phyloP scores from a whole-genome alignment of 2,113 vertebrate species.

The Bujurquina vittata region DNA sequence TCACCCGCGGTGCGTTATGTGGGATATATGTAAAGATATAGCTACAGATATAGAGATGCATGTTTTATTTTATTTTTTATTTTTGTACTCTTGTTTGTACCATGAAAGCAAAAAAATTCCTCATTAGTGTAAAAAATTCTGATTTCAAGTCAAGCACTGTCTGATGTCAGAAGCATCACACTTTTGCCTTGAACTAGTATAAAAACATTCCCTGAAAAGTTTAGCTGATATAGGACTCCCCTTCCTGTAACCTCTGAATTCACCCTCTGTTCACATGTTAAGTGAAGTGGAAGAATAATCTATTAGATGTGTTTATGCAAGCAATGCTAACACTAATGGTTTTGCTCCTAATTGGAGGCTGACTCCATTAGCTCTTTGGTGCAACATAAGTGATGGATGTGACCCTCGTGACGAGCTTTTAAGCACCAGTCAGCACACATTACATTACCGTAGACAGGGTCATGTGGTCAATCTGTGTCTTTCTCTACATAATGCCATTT shows the following conservation, averaged over 20 bases:
- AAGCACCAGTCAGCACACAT: slow-evolving; percentile 35
- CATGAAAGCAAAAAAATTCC: no score
- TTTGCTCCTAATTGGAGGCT: slow-evolving; percentile 6
- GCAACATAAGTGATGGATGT: slow-evolving; percentile 54
- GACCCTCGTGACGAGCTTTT: slow-evolving; percentile 24
- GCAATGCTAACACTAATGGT: slow-evolving; percentile 27
- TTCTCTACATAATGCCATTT: not conserved
- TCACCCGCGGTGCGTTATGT: no score
- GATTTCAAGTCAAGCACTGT: not conserved
- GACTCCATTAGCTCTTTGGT: slow-evolving; percentile 55
- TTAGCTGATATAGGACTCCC: not conserved
- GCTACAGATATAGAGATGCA: no score
- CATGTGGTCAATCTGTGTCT: slow-evolving; percentile 11
- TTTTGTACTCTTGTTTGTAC: no score
- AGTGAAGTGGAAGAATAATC: slow-evolving; percentile 4
- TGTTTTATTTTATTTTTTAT: no score
- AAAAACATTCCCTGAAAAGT: not conserved
- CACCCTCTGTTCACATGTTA: not conserved
- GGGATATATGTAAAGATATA: no score
- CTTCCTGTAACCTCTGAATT: not conserved
- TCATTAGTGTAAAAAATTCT: no score
- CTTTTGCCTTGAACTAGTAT: not conserved
- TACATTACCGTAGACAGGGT: slow-evolving; percentile 52
- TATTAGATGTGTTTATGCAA: slow-evolving; percentile 31
- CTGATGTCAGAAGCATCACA: not conserved